phyloP scores from a whole-genome alignment of 2,113 vertebrate genomes.

The Halcyon senegalensis region DNA sequence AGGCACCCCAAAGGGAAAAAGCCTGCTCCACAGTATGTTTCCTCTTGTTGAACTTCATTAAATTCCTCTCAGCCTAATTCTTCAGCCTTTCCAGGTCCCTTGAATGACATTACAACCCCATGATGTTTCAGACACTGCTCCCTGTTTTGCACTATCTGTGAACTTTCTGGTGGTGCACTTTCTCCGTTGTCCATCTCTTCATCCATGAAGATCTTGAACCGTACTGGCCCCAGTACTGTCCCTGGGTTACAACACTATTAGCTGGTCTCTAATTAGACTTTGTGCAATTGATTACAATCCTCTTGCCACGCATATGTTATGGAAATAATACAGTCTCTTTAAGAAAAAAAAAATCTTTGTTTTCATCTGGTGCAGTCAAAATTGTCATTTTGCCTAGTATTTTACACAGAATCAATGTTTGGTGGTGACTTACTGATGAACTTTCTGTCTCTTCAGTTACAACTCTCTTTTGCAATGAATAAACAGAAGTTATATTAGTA shows the following conservation, averaged over 20 bases:
- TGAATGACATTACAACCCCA: neutral
- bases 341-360: neutral
- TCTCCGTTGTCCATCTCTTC: accelerated
- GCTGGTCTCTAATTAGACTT: neutral
- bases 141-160: accelerated
- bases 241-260: neutral
- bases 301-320: neutral
- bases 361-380: neutral
- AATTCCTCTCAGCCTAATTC: neutral
- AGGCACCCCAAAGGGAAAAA: neutral
- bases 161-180: neutral
- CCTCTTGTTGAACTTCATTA: neutral
- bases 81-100: neutral
- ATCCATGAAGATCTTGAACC: neutral
- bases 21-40: neutral
- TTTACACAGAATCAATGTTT: neutral
- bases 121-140: neutral
- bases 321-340: neutral
- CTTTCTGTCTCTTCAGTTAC: neutral
- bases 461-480: neutral
- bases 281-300: neutral
- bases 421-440: neutral
- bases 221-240: neutral
- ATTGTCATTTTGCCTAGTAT: neutral
- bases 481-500: neutral